Percentiles rank a stretch among this genome's conserved stretches.
These are phyloP conservation scores for Etheostoma nigrum DNA, from an alignment of 2,797 vertebrate genomes.

Conservation along the genomic window DNA sequence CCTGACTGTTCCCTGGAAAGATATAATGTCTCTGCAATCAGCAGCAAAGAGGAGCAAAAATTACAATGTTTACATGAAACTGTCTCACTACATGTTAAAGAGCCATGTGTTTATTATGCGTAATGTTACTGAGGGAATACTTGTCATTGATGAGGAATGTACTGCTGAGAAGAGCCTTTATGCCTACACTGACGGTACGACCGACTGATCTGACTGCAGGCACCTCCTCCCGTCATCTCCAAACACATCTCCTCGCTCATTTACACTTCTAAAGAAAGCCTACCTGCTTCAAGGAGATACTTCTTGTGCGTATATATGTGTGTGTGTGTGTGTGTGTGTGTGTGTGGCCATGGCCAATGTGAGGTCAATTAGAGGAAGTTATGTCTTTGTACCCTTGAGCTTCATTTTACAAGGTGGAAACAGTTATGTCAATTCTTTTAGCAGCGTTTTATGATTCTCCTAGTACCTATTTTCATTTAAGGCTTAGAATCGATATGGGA, in stretches of 20 bases:
- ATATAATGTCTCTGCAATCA: conserved; percentile 11
- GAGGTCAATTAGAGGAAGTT: conserved; percentile 51
- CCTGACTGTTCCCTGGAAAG: conserved; percentile 7
- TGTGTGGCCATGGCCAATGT: neutral
- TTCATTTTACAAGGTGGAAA: conserved; percentile 46
- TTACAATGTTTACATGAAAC: conserved; percentile 11
- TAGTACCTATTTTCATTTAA: conserved; percentile 44
- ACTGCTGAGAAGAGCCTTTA: conserved; percentile 24
- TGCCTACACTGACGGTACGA: neutral
- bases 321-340: neutral
- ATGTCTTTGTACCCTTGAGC: conserved; percentile 28
- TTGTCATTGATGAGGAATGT: conserved; percentile 24
- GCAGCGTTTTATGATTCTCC: conserved; percentile 45
- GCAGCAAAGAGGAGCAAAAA: conserved; percentile 17
- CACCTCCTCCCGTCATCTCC: conserved; percentile 60
- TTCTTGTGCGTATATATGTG: neutral
- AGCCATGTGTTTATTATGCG: conserved; percentile 12
- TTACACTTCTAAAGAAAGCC: conserved; percentile 65
- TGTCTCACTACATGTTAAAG: conserved; percentile 23
- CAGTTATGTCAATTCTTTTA: conserved; percentile 51
- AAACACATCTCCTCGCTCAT: conserved; percentile 50
- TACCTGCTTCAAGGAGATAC: conserved; percentile 26
- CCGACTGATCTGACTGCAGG: conserved; percentile 42
- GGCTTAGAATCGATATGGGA: conserved; percentile 56
- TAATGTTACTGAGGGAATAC: conserved; percentile 13